Percentiles rank a stretch among this genome's conserved stretches.
Conservation (phyloP, 2,113 vertebrate genomes). For the Apaloderma vittatum region DNA sequence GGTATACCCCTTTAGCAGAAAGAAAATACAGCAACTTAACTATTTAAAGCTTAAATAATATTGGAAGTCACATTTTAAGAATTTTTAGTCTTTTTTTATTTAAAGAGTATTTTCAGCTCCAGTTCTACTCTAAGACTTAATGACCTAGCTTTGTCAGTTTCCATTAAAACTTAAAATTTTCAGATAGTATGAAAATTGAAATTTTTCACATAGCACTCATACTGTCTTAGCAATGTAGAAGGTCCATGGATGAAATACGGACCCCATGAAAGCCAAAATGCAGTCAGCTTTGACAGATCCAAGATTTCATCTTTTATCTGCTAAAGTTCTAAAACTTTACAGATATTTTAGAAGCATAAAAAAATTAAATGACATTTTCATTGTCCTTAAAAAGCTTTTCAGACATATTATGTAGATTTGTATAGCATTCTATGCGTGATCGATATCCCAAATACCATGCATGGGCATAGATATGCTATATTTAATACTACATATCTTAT, state of each 20-base stretch:
- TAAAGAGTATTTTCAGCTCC: neutral
- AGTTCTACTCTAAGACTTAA: neutral
- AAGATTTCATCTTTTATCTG: constrained; percentile 36
- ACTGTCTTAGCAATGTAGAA: neutral
- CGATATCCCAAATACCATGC: neutral
- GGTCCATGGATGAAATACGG: neutral
- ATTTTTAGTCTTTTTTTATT: neutral
- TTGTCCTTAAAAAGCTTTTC: neutral
- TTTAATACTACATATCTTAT: neutral
- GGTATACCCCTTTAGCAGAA: neutral
- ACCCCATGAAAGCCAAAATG: neutral
- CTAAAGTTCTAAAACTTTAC: constrained; percentile 44
- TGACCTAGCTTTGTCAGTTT: constrained; percentile 48
- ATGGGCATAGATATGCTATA: constrained; percentile 15
- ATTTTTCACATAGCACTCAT: neutral
- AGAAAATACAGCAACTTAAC: neutral
- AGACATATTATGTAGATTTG: neutral
- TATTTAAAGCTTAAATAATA: neutral
- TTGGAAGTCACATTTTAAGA: neutral
- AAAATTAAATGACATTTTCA: neutral
- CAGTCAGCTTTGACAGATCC: neutral
- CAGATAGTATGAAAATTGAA: neutral
- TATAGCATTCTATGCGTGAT: constrained; percentile 44
- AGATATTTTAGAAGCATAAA: constrained; percentile 2
- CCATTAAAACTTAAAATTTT: neutral